Evolutionary conservation across 2,888 invertebrate genomes (phyloP).

Genomic region (Frankliniella fusca): DNA sequence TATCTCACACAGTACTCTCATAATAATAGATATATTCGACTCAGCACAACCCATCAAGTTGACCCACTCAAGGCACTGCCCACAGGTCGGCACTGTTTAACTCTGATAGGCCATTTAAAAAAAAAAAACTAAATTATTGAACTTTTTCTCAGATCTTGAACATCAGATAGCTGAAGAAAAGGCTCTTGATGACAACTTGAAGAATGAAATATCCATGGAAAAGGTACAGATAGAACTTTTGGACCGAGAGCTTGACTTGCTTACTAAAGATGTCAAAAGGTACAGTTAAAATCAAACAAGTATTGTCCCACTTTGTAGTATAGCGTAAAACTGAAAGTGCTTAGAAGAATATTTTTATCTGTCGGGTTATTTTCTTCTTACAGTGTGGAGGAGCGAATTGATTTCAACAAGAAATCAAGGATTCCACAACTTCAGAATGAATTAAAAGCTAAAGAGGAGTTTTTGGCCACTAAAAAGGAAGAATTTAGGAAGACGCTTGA

Average conservation of each 20-base stretch:
- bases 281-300: background rate
- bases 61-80: no score
- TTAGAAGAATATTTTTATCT: background rate
- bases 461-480: background rate
- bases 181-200: no score
- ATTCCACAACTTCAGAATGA: background rate
- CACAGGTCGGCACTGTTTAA: no score
- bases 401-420: background rate
- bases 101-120: no score
- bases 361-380: background rate
- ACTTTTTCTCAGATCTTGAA: no score
- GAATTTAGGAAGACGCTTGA: background rate
- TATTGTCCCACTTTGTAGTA: background rate
- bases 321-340: background rate
- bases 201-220: no score
- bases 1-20: no score
- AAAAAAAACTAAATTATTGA: no score
- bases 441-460: background rate
- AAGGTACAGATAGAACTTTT: background rate
- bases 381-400: background rate
- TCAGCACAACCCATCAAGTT: no score
- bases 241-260: background rate
- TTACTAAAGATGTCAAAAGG: background rate
- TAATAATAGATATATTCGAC: no score
- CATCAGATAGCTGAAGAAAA: no score